These are phyloP conservation scores for Karalla daura DNA, from an alignment of 2,797 vertebrate species.

Conservation along the genomic window DNA sequence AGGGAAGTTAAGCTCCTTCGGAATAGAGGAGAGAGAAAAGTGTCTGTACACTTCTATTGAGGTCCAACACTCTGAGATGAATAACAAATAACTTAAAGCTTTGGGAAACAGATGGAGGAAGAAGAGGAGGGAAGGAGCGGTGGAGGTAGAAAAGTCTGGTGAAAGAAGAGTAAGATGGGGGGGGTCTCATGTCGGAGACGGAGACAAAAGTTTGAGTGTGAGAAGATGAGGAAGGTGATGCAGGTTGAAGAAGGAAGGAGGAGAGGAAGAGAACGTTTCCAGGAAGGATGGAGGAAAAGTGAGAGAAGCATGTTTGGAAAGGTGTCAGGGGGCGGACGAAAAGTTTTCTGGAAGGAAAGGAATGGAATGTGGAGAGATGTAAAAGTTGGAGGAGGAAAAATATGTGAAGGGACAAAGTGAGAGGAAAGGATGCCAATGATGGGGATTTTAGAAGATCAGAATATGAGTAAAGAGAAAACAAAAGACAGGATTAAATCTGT, in stretches of 20 bases:
- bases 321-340: not conserved
- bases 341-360: not conserved
- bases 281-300: not conserved
- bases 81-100: constrained; percentile 68
- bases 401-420: too few species aligned
- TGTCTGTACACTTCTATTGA: constrained; percentile 42
- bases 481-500: too few species aligned
- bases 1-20: constrained; percentile 28
- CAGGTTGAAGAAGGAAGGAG: not conserved
- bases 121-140: constrained; percentile 4
- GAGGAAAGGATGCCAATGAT: too few species aligned
- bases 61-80: constrained; percentile 60
- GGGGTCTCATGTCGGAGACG: not conserved
- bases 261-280: not conserved
- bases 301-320: not conserved
- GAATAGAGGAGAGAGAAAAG: constrained; percentile 13
- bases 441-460: not conserved
- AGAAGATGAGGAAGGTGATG: not conserved
- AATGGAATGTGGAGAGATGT: too few species aligned
- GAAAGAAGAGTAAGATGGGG: constrained; percentile 2
- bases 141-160: not conserved
- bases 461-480: too few species aligned
- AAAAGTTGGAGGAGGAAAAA: not conserved
- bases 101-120: constrained; percentile 37
- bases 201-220: not conserved